Evolutionary conservation across 2,113 vertebrate genomes (phyloP).

Genomic region (Melospiza melodia): DNA sequence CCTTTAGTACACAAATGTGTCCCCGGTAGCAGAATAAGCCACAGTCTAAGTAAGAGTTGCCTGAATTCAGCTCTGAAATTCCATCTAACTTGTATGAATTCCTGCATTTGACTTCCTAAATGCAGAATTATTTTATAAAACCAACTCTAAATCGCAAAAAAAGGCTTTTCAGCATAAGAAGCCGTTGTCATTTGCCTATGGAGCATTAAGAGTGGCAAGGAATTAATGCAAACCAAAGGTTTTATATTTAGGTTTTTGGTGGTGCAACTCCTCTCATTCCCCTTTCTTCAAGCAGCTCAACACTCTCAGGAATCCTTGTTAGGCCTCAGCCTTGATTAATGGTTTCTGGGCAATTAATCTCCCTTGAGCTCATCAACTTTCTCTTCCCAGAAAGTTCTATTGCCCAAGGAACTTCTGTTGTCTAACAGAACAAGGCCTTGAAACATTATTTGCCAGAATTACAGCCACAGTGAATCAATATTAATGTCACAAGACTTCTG

Average conservation of each 20-base stretch:
- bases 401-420: background rate
- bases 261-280: background rate
- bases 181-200: background rate
- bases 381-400: background rate
- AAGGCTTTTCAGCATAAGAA: background rate
- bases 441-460: background rate
- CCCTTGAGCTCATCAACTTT: background rate
- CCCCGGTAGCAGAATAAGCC: background rate
- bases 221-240: background rate
- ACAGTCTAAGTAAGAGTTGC: background rate
- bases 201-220: background rate
- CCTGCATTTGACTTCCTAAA: background rate
- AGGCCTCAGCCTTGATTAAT: background rate
- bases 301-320: background rate
- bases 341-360: background rate
- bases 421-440: background rate
- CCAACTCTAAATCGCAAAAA: background rate
- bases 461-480: background rate
- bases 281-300: background rate
- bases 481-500: too few species aligned
- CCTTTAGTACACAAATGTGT: background rate
- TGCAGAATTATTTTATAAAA: background rate
- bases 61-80: background rate
- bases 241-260: background rate
- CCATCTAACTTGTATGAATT: background rate